phyloP scores from a whole-genome alignment of 1,140 invertebrate genomes.

The Gonioctena quinquepunctata region DNA sequence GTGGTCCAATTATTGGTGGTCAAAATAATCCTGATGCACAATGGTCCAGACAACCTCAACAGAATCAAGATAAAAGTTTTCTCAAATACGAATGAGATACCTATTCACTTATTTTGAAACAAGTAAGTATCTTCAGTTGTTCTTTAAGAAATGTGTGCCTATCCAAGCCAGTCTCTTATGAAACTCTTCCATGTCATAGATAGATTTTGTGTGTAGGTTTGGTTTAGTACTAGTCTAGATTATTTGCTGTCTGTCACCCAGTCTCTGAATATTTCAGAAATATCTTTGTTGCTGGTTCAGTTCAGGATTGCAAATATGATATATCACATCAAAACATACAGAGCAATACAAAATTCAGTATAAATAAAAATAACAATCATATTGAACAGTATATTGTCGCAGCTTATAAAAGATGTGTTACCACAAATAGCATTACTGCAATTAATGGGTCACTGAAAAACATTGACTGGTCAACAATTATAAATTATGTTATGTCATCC shows the following conservation, averaged over 20 bases:
- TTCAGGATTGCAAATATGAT: no score
- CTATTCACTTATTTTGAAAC: neutral
- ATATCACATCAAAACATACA: no score
- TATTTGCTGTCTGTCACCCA: neutral
- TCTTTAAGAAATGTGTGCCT: no score
- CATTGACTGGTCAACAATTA: no score
- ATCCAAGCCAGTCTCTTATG: neutral
- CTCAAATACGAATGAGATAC: conserved; percentile 52
- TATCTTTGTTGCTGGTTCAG: neutral
- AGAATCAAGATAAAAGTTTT: conserved; percentile 52
- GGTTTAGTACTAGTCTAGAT: neutral
- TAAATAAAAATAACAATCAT: no score
- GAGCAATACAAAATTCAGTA: no score
- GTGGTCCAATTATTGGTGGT: conserved; percentile 20
- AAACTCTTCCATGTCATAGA: no score
- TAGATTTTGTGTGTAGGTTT: neutral
- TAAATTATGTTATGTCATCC: no score
- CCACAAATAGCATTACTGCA: no score
- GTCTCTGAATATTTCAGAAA: neutral
- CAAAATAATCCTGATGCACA: conserved; percentile 45
- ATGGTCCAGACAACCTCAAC: conserved; percentile 51
- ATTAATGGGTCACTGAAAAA: no score
- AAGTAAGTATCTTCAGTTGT: neutral
- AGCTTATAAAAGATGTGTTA: no score
- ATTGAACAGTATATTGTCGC: no score